Evolutionary conservation across 2,797 vertebrate species (phyloP), one percentile per base, ranked within the genome.

Genomic region (Oryzias sinensis): DNA sequence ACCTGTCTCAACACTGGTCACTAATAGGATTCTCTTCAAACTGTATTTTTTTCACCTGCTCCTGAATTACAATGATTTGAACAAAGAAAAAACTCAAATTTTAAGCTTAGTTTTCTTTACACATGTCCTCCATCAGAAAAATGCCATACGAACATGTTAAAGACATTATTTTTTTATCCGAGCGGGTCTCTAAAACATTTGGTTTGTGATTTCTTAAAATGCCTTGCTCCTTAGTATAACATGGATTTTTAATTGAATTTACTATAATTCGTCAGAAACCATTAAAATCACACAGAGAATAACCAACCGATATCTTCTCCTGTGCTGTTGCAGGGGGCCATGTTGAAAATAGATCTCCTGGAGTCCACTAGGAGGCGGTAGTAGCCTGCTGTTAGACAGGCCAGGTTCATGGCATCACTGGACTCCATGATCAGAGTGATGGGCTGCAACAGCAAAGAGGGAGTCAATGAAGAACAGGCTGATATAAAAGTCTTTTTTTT

Each of bases 381-480:
- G 85, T 99, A 99, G 27, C 97, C 97, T 53, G 97, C 97, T 29
- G 97, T 98, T 64, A 99, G 81, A 84, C 97, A 99, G 64, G 97
- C 97, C 83, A 99, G 91, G 89, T 98, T 98, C 97, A 99, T 98
- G 49, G 97, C 97, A 60, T 99, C 97, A 14, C 95, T 96, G 3
- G 95, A 95, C 67, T 98, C 97, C 96, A 99, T 98, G 84, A 99
- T 93, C 48, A 99, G 91, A 0, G 93, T 97, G 87, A 99, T 96
- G 72, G 97, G 96, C 97, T 99, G 70, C 45, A 40, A 16, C 25
- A 58, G 45, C 18, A 41, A 49, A 62, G 3, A 16, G 17, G 40
- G 1, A 4, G 17, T 1, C 16, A 33, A 40, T n/a, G 22, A 45
- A 14, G 24, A 46, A 22, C 22, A 46, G 20, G 11, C 11, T 13